Evolutionary conservation across 1,140 invertebrate species (phyloP).

Genomic region (Papilio xuthus): DNA sequence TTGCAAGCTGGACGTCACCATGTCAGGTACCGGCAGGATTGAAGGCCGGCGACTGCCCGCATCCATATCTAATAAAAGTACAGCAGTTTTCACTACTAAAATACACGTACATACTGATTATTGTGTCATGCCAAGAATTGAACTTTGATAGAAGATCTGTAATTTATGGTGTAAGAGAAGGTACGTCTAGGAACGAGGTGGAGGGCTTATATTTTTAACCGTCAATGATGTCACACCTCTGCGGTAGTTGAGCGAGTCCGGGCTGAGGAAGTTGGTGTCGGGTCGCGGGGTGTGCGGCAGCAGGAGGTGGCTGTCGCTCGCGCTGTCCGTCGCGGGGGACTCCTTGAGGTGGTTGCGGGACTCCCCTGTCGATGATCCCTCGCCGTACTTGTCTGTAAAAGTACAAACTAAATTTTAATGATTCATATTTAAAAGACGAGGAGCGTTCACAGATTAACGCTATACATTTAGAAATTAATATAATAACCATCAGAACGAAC

Average conservation of each 20-base stretch:
- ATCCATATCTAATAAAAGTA: slow-evolving; percentile 36
- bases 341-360: slow-evolving; percentile 85
- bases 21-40: slow-evolving; percentile 93
- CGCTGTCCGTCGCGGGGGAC: slow-evolving; percentile 83
- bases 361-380: slow-evolving; percentile 72
- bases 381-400: slow-evolving; percentile 59
- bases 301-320: slow-evolving; percentile 89
- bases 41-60: slow-evolving; percentile 91
- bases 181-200: background rate
- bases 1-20: slow-evolving; percentile 90
- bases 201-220: background rate
- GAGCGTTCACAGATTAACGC: too few relatives aligned
- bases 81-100: background rate
- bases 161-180: background rate
- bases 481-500: background rate
- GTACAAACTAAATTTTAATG: background rate
- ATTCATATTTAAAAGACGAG: background rate
- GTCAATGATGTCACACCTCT: slow-evolving; percentile 82
- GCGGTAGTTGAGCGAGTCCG: slow-evolving; percentile 88
- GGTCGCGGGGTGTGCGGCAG: slow-evolving; percentile 88
- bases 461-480: too few relatives aligned
- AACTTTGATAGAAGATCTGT: too few relatives aligned
- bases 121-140: background rate
- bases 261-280: slow-evolving; percentile 91
- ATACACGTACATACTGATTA: background rate